Evolutionary conservation across 1,140 invertebrate genomes (phyloP).

Genomic region (Aricia agestis): DNA sequence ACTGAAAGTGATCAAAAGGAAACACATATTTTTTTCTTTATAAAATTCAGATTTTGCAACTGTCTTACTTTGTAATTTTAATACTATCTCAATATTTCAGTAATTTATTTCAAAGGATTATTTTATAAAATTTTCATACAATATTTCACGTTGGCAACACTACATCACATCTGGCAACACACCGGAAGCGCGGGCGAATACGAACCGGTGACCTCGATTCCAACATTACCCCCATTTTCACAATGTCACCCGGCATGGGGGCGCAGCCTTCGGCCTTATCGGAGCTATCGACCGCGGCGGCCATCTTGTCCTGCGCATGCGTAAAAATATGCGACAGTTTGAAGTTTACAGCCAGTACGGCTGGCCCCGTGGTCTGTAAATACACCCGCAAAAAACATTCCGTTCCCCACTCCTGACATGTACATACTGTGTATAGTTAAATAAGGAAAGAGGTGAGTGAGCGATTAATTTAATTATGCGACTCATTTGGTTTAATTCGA

Average conservation of each 20-base stretch:
- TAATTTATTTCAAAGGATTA: too few relatives aligned
- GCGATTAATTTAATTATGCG: background rate
- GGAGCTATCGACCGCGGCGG: slow-evolving; percentile 49
- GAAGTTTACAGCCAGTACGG: slow-evolving; percentile 51
- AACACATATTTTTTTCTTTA: too few relatives aligned
- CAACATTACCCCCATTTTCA: slow-evolving; percentile 58
- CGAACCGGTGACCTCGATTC: slow-evolving; percentile 64
- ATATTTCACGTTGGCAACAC: slow-evolving; percentile 39
- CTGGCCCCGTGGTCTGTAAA: slow-evolving; percentile 44
- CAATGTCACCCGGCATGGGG: slow-evolving; percentile 63
- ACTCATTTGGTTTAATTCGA: background rate
- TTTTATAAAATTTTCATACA: too few relatives aligned
- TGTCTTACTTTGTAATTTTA: too few relatives aligned
- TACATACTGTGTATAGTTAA: background rate
- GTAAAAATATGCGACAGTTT: slow-evolving; percentile 50
- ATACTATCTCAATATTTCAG: too few relatives aligned
- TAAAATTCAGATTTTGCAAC: too few relatives aligned
- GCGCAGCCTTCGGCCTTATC: slow-evolving; percentile 59
- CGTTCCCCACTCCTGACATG: background rate
- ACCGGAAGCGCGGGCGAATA: slow-evolving; percentile 57
- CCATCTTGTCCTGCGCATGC: slow-evolving; percentile 49
- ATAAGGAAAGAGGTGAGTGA: slow-evolving; percentile 17
- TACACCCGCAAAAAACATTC: slow-evolving; percentile 41
- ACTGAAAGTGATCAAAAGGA: too few relatives aligned
- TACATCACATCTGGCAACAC: slow-evolving; percentile 26